A percentile compares a stretch with the other conserved stretches of the same genome.
These are phyloP conservation scores for Allacma fusca DNA, from an alignment of 2,888 invertebrate species.

Conservation along the genomic window DNA sequence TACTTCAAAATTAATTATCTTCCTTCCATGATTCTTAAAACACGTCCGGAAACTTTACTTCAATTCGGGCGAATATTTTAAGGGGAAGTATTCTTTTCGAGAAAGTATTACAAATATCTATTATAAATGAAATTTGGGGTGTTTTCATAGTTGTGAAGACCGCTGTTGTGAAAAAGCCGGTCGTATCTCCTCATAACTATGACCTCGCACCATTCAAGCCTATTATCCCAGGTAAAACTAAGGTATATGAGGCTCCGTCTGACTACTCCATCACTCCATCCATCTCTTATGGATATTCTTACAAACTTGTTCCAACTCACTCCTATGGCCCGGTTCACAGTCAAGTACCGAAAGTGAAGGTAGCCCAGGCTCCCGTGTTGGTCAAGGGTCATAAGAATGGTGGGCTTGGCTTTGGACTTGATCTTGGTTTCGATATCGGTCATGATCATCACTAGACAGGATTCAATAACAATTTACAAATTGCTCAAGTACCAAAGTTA, in stretches of 20 bases:
- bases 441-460: conserved; percentile 17
- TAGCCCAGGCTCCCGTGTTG: background rate
- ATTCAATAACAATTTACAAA: too few relatives aligned
- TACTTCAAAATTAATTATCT: too few relatives aligned
- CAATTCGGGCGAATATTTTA: too few relatives aligned
- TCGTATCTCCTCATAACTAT: conserved; percentile 5
- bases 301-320: conserved; percentile 50
- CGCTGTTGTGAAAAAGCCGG: background rate
- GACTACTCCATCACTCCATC: conserved; percentile 44
- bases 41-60: too few relatives aligned
- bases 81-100: too few relatives aligned
- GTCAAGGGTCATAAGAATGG: too few relatives aligned
- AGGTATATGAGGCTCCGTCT: background rate
- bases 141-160: conserved; percentile 4
- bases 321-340: conserved; percentile 24
- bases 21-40: too few relatives aligned
- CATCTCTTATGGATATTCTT: conserved; percentile 51
- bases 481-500: conserved; percentile 20
- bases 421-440: conserved; percentile 17
- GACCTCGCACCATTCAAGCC: conserved; percentile 9
- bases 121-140: too few relatives aligned
- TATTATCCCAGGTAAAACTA: too few relatives aligned
- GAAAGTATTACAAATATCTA: too few relatives aligned
- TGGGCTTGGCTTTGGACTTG: conserved; percentile 6
- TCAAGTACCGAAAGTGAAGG: background rate